phyloP scores from a whole-genome alignment of 1,140 invertebrate species.

The Eriosoma lanigerum region DNA sequence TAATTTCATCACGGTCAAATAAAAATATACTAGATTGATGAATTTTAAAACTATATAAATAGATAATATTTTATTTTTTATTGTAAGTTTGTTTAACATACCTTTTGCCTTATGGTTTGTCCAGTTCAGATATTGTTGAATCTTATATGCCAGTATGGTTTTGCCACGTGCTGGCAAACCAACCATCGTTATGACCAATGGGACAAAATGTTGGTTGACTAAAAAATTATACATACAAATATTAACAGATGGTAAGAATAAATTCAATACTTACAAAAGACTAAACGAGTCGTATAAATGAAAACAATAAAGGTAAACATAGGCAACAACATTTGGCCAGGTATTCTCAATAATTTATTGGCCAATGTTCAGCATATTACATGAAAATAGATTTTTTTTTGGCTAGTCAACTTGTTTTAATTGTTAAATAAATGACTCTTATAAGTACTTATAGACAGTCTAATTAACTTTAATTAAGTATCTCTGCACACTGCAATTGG shows the following conservation, averaged over 20 bases:
- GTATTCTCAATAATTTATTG: conserved; percentile 41
- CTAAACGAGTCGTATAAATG: background rate
- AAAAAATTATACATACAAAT: conserved; percentile 21
- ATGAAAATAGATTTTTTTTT: conserved; percentile 44
- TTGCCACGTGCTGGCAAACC: conserved; percentile 90
- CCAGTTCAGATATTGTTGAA: conserved; percentile 87
- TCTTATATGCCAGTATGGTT: conserved; percentile 84
- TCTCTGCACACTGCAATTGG: too few relatives aligned
- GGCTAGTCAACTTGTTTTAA: background rate
- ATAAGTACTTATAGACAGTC: too few relatives aligned
- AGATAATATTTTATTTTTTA: too few relatives aligned
- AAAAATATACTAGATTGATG: too few relatives aligned
- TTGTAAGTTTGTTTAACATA: conserved; percentile 59
- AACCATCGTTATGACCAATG: conserved; percentile 82
- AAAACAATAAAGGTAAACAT: too few relatives aligned
- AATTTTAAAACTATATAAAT: too few relatives aligned
- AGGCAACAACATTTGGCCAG: background rate
- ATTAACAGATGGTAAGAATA: background rate
- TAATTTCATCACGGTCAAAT: too few relatives aligned
- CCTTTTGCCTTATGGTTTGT: conserved; percentile 84
- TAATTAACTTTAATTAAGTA: too few relatives aligned
- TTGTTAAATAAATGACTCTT: background rate
- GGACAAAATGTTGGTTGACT: conserved; percentile 29
- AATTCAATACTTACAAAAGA: background rate
- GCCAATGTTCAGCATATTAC: conserved; percentile 19